phyloP scores from a whole-genome alignment of 1,140 invertebrate species.

The Hirudo medicinalis region DNA sequence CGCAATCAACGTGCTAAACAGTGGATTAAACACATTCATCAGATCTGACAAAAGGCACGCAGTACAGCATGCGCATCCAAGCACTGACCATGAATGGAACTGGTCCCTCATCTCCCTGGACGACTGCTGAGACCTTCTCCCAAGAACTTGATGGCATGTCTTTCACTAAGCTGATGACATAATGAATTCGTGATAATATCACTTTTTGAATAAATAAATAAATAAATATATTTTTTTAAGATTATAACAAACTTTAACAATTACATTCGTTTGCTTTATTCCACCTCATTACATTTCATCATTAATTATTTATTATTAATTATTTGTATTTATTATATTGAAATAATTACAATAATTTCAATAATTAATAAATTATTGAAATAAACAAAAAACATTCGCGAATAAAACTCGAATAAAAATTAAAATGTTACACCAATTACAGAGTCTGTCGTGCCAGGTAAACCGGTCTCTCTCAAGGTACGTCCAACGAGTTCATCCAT shows the following conservation, averaged over 20 bases:
- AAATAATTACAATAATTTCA: too few relatives aligned
- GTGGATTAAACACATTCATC: not conserved
- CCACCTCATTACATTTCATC: not conserved
- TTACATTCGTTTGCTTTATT: not conserved
- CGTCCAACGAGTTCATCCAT: constrained; percentile 67
- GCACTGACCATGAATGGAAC: constrained; percentile 87
- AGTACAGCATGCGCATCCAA: constrained; percentile 71
- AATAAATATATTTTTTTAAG: constrained; percentile 1
- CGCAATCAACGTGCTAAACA: too few relatives aligned
- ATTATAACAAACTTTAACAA: not conserved
- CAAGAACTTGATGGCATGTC: constrained; percentile 46
- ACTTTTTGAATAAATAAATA: not conserved
- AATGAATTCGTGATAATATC: too few relatives aligned
- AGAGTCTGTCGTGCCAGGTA: constrained; percentile 68
- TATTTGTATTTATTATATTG: too few relatives aligned
- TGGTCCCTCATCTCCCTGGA: constrained; percentile 82
- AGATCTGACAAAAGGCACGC: constrained; percentile 59
- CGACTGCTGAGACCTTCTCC: constrained; percentile 60
- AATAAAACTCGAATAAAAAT: not conserved
- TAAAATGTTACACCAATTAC: constrained; percentile 20
- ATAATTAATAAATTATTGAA: not conserved
- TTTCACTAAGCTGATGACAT: too few relatives aligned
- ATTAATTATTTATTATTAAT: too few relatives aligned
- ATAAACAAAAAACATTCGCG: too few relatives aligned
- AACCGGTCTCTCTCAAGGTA: constrained; percentile 62